Base-by-base conservation (phyloP, 2,113 vertebrate genomes). In the Origma solitaria region DNA sequence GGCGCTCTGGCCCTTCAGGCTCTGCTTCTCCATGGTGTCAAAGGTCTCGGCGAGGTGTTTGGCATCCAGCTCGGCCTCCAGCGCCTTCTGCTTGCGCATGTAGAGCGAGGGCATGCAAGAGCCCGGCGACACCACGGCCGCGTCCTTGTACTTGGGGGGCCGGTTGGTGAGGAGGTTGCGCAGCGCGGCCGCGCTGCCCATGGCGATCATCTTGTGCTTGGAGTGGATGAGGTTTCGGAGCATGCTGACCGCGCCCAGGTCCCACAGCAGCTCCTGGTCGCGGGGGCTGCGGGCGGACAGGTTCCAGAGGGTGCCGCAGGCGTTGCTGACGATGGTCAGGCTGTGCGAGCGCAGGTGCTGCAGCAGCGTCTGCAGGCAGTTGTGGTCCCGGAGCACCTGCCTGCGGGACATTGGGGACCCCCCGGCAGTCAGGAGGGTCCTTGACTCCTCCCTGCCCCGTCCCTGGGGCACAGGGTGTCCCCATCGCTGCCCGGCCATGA, bases 181-280 rank as follows among this genome's bases (percentile, higher is more conserved):
- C 54, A 99, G 97, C 11, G 99, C 99, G 1, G 99, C 99, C 0
- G 99, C 99, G 10, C 99, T 99, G 87, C 99, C 99, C 99, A 99
- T 99, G 86, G 99, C 99, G 8, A 99, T 99, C 99, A 99, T 99
- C 97, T 99, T 99, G 98, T 99, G 99, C 96, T 99, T 99, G 76
- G 99, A 99, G 96, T 99, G 99, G 92, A 99, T 99, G 53, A 99
- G 99, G 98, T 99, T 99, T 16, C 99, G 98, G 47, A 99, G 97
- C 99, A 99, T 99, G 97, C 99, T 99, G 58, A 99, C 99, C 0
- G 99, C 99, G 9, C 99, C 99, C 58, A 99, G 97, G 96, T 99
- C 99, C 99, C 99, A 99, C 27, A 99, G 98, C 83, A 99, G 97
- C 97, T 99, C 99, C 97, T 99, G 99, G 97, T 99, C 99, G 2